phyloP scores from a whole-genome alignment of 2,797 vertebrate species.

The Pantherophis vulpinus region DNA sequence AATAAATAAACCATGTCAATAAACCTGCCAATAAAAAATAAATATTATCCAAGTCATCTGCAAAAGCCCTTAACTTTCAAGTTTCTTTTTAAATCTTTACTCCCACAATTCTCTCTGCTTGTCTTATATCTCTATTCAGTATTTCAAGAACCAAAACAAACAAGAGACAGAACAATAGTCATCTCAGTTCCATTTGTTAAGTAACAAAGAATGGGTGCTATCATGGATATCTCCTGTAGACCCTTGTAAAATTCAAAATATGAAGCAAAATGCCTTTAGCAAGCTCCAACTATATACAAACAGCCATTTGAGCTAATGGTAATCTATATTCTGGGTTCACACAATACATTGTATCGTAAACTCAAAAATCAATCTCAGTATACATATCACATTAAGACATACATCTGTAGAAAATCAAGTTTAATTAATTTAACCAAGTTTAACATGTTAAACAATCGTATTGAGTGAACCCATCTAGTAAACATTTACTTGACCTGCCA shows the following conservation, averaged over 20 bases:
- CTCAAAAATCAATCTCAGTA: not conserved
- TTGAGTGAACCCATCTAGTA: not conserved
- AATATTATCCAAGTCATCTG: not conserved
- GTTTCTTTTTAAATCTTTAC: not conserved
- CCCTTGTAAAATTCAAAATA: not conserved
- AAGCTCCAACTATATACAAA: not conserved
- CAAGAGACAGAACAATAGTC: not conserved
- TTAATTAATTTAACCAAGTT: not conserved
- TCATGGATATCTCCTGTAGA: not conserved
- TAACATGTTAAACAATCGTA: not conserved
- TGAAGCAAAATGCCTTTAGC: not conserved
- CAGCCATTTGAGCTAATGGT: not conserved
- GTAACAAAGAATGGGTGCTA: not conserved
- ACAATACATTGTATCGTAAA: not conserved
- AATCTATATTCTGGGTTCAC: not conserved
- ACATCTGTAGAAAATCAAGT: not conserved
- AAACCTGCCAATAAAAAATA: not conserved
- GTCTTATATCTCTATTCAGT: not conserved
- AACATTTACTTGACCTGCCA: not conserved
- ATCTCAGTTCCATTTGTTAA: not conserved
- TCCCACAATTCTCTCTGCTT: not conserved
- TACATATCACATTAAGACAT: not conserved
- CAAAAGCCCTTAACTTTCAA: not conserved
- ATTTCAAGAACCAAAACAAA: not conserved
- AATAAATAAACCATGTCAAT: not conserved